A percentile compares a stretch with the other conserved stretches of the same genome.
Evolutionary conservation across 2,797 vertebrate species (phyloP).

Genomic region (Mico argentatus): DNA sequence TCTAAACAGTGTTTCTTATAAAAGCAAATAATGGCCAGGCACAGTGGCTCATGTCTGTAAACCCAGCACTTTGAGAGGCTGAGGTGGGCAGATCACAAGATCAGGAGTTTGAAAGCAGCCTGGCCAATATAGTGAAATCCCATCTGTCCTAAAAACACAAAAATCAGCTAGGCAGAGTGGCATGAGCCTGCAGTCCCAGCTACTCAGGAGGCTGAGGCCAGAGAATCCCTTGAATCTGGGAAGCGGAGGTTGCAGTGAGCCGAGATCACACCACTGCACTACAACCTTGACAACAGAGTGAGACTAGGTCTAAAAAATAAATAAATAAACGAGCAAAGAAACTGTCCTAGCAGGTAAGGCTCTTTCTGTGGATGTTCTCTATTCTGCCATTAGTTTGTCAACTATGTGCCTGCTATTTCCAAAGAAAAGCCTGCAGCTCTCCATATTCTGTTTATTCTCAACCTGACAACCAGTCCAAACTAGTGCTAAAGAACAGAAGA

Average conservation of each 20-base stretch:
- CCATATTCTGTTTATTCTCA: neutral
- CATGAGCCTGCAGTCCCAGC: too few relatives aligned
- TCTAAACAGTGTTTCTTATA: neutral
- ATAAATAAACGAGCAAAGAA: neutral
- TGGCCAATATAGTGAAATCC: neutral
- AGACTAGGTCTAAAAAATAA: neutral
- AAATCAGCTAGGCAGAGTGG: neutral
- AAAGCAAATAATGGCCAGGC: neutral
- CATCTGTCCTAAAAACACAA: neutral
- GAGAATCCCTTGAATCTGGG: neutral
- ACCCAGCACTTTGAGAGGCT: neutral
- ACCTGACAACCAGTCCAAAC: neutral
- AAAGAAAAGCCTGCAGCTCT: neutral
- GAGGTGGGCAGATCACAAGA: neutral
- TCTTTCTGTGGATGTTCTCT: neutral
- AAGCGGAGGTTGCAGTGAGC: neutral
- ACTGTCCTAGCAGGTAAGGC: too few relatives aligned
- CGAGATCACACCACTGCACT: neutral
- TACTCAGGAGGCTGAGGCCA: neutral
- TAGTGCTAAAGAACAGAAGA: neutral
- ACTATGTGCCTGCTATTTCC: fast-evolving
- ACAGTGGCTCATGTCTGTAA: neutral
- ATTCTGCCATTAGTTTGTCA: neutral
- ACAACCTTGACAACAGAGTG: neutral
- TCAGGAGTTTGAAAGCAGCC: neutral